Conservation (phyloP, 2,113 vertebrate genomes). For the Ailuropoda melanoleuca region DNA sequence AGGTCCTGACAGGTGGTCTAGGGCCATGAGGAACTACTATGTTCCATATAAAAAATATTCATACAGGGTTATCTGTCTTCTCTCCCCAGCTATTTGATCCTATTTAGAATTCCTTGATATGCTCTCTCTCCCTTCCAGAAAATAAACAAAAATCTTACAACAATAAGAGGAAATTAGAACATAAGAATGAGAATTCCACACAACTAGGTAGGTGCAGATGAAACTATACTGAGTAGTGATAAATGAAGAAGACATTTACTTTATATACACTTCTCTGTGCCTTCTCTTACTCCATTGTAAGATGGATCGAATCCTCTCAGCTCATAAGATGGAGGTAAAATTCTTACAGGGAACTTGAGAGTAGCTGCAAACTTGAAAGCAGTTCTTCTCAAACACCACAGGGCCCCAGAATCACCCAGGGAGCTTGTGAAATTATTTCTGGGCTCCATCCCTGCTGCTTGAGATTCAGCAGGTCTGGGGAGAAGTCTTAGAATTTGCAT, state of each 20-base stretch:
- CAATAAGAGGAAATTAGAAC: not conserved
- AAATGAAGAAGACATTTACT: not conserved
- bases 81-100: not conserved
- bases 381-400: not conserved
- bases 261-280: not conserved
- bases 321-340: not conserved
- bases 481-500: not conserved
- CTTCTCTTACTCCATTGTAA: not conserved
- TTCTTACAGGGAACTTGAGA: not conserved
- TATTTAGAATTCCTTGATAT: not conserved
- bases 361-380: not conserved
- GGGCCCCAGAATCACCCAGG: not conserved
- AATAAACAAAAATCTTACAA: not conserved
- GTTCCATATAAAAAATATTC: not conserved
- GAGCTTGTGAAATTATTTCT: not conserved
- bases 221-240: not conserved
- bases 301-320: not conserved
- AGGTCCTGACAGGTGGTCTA: not conserved
- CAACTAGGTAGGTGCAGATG: not conserved
- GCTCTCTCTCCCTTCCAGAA: not conserved
- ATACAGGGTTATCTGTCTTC: not conserved
- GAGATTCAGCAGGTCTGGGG: not conserved
- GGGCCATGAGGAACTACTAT: fast-evolving
- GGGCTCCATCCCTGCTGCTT: not conserved
- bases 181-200: not conserved